These are phyloP conservation scores for Onychorhynchus coronatus DNA, from an alignment of 2,113 vertebrate species.

Conservation along the genomic window DNA sequence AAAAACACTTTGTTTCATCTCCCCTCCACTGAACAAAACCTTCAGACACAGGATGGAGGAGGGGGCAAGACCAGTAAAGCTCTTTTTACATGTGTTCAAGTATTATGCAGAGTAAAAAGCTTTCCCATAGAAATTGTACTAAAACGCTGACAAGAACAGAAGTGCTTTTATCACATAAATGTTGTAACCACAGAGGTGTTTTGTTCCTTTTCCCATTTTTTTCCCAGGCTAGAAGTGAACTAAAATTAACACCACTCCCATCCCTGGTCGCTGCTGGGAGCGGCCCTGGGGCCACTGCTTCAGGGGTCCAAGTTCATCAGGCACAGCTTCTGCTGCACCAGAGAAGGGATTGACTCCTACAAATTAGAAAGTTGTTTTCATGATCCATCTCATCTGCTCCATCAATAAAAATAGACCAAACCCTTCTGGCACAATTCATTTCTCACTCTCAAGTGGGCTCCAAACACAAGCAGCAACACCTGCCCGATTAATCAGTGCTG, in stretches of 20 bases:
- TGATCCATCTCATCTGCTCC: conserved; percentile 40
- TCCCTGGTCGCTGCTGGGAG: neutral
- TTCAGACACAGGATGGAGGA: neutral
- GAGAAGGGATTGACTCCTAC: neutral
- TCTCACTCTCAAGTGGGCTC: conserved; percentile 53
- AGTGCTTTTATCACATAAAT: neutral
- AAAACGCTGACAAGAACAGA: neutral
- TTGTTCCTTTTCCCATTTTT: neutral
- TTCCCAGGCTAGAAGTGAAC: neutral
- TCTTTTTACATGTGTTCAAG: neutral
- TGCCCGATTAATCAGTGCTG: conserved; percentile 13
- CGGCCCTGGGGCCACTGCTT: conserved; percentile 3
- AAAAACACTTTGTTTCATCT: neutral
- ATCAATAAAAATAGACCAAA: conserved; percentile 25
- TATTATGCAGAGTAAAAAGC: neutral
- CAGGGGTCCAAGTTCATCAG: neutral
- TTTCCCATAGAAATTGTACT: neutral
- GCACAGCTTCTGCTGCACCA: conserved; percentile 13
- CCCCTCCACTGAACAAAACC: neutral
- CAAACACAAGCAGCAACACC: conserved; percentile 17
- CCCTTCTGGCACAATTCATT: conserved; percentile 30
- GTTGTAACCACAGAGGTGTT: neutral
- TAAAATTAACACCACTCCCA: neutral
- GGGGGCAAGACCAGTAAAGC: neutral
- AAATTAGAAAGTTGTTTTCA: conserved; percentile 21